Evolutionary conservation across 2,888 invertebrate genomes (phyloP).

Genomic region (Apocheima hispidaria): DNA sequence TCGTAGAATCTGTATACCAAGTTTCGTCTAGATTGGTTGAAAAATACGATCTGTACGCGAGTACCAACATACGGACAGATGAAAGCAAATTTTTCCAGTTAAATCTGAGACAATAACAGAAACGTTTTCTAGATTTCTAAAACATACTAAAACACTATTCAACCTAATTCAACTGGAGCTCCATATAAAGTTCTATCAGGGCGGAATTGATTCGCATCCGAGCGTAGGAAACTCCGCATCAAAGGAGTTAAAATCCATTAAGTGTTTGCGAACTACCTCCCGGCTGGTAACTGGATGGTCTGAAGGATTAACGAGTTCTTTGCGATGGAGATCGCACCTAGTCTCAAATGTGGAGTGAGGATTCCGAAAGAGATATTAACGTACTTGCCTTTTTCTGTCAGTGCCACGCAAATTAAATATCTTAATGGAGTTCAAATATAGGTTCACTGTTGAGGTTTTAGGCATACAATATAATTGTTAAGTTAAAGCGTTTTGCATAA

Average conservation of each 20-base stretch:
- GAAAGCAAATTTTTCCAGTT: no score
- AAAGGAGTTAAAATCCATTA: conserved; percentile 48
- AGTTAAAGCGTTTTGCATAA: no score
- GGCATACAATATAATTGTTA: no score
- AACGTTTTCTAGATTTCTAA: conserved; percentile 1
- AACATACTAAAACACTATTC: conserved; percentile 11
- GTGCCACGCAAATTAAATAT: no score
- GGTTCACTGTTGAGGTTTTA: no score
- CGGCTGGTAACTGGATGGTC: conserved; percentile 17
- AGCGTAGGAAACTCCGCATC: conserved; percentile 33
- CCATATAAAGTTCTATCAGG: conserved; percentile 37
- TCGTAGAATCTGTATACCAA: no score
- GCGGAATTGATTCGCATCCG: conserved; percentile 37
- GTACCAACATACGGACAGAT: no score
- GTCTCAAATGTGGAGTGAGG: conserved; percentile 1
- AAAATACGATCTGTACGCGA: no score
- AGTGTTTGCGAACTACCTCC: conserved; percentile 42
- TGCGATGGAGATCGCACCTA: conserved; percentile 18
- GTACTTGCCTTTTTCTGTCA: not conserved
- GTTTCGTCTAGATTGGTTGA: no score
- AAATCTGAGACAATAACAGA: no score
- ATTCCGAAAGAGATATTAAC: conserved; percentile 14
- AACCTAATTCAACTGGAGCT: conserved; percentile 35
- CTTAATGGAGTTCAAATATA: not conserved
- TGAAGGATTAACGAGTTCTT: conserved; percentile 31